These are phyloP conservation scores for Drosophila santomea DNA, from an alignment of 1,140 invertebrate genomes.

Conservation along the genomic window DNA sequence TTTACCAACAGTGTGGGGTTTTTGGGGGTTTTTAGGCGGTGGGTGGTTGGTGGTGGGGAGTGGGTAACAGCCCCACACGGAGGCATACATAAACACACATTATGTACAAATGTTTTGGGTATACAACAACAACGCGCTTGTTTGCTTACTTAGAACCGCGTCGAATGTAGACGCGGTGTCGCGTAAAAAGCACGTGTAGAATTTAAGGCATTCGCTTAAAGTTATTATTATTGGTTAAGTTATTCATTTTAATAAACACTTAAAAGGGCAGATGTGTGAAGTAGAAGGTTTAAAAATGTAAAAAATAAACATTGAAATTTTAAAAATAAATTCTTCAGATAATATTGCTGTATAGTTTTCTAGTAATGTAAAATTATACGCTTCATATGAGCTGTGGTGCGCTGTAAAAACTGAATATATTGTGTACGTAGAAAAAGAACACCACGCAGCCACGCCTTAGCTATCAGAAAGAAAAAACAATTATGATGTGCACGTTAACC, in stretches of 20 bases:
- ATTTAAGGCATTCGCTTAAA: neutral
- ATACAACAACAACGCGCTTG: constrained; percentile 70
- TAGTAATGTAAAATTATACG: neutral
- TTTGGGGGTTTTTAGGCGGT: neutral
- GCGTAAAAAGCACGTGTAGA: constrained; percentile 21
- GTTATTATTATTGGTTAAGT: too few species aligned
- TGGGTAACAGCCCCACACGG: constrained; percentile 15
- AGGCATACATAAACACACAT: constrained; percentile 26
- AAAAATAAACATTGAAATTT: too few species aligned
- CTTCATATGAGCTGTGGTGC: neutral
- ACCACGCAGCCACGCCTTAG: constrained; percentile 21
- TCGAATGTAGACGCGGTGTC: constrained; percentile 38
- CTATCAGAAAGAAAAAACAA: neutral
- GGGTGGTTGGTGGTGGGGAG: neutral
- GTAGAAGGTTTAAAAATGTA: too few species aligned
- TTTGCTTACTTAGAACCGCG: constrained; percentile 50
- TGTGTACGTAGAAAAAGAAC: constrained; percentile 3
- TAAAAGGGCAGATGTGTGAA: too few species aligned
- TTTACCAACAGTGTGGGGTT: constrained; percentile 16
- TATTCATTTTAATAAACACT: neutral
- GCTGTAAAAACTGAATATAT: constrained; percentile 6
- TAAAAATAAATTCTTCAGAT: neutral
- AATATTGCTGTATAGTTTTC: neutral
- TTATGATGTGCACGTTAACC: neutral
- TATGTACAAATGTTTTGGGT: constrained; percentile 71